Evolutionary conservation across 2,113 vertebrate genomes (phyloP).

Genomic region (Cyprinus carpio): DNA sequence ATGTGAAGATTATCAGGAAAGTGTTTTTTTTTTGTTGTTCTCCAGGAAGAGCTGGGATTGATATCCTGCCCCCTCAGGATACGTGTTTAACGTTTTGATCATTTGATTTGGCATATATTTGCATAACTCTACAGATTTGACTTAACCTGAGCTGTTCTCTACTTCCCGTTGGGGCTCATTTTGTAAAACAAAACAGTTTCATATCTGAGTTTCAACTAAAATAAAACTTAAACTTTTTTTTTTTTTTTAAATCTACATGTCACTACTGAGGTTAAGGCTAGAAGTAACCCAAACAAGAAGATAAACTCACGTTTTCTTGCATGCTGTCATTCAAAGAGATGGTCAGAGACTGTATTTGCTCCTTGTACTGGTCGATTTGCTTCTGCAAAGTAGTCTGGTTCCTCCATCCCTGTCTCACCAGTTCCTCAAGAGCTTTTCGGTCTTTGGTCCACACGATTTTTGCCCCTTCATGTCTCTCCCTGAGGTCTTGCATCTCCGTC

Average conservation of each 20-base stretch:
- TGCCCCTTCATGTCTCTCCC: conserved; percentile 52
- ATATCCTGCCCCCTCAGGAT: conserved; percentile 15
- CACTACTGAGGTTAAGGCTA: neutral
- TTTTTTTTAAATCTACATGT: neutral
- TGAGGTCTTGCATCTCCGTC: conserved; percentile 49
- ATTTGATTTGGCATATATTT: conserved; percentile 42
- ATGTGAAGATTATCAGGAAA: conserved; percentile 9
- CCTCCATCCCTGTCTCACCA: conserved; percentile 47
- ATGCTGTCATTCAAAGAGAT: conserved; percentile 58
- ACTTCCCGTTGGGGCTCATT: neutral
- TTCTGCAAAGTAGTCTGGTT: conserved; percentile 31
- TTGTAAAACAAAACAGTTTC: conserved; percentile 3
- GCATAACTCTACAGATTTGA: conserved; percentile 35
- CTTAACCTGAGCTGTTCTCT: neutral
- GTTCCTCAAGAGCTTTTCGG: conserved; percentile 63
- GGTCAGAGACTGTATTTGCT: conserved; percentile 56
- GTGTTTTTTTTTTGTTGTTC: neutral
- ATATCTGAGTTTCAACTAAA: neutral
- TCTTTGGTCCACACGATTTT: conserved; percentile 56
- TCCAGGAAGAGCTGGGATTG: conserved; percentile 34
- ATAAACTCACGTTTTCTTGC: conserved; percentile 65
- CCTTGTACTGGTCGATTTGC: conserved; percentile 47
- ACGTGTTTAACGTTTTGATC: conserved; percentile 37
- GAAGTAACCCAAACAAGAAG: neutral
- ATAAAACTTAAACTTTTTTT: neutral